These are phyloP conservation scores for Acrocephalus scirpaceus DNA, from an alignment of 2,797 vertebrate species.

Conservation along the genomic window DNA sequence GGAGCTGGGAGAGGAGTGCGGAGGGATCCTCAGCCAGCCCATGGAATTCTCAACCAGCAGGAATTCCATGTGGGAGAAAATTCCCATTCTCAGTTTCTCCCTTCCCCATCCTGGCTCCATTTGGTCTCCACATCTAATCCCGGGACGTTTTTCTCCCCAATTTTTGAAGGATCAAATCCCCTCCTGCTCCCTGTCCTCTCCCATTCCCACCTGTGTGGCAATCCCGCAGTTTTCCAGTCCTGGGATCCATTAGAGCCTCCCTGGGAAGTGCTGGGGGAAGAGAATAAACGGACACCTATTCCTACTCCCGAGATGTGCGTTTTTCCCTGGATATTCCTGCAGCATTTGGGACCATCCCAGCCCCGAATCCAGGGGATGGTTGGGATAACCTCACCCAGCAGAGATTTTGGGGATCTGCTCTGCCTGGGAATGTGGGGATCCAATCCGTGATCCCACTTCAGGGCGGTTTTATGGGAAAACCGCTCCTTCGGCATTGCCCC, in stretches of 20 bases:
- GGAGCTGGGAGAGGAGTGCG: background rate
- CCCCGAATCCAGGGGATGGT: fast-evolving
- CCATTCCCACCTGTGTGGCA: fast-evolving
- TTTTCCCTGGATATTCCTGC: background rate
- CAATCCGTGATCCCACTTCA: fast-evolving
- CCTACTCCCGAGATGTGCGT: fast-evolving
- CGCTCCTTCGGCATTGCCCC: fast-evolving
- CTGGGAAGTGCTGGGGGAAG: background rate
- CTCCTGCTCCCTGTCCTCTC: fast-evolving
- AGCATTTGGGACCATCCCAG: fast-evolving
- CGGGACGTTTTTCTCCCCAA: fast-evolving
- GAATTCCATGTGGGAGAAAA: background rate
- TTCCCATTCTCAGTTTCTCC: background rate
- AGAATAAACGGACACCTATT: constrained; percentile 44
- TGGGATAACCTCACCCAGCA: background rate
- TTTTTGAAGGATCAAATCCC: background rate
- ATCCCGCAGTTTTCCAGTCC: background rate
- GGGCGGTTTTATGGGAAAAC: background rate
- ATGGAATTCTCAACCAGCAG: background rate
- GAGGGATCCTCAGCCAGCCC: background rate
- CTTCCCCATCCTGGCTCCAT: background rate
- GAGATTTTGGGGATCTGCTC: background rate
- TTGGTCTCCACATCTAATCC: fast-evolving
- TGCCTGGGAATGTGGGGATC: background rate
- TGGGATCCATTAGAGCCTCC: background rate